These are phyloP conservation scores for Drosophila nr. medialis DNA, from an alignment of 2,888 invertebrate species.

Conservation along the genomic window DNA sequence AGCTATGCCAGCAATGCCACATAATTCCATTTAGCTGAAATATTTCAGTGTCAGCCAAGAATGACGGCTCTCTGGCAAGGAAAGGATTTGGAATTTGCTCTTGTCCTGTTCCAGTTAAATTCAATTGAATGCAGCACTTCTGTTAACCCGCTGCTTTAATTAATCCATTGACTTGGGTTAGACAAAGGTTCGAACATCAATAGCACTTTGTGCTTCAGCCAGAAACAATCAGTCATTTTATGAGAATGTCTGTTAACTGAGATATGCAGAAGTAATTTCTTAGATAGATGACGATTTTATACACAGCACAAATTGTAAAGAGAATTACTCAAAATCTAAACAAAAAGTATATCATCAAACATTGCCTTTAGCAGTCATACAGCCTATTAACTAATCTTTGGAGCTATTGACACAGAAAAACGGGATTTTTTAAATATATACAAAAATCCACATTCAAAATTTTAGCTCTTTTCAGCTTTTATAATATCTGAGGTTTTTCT, in stretches of 20 bases:
- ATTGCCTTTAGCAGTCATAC: neutral
- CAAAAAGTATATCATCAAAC: neutral
- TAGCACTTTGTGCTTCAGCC: slow-evolving; percentile 22
- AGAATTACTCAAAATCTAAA: neutral
- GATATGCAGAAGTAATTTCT: neutral
- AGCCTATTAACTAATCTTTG: neutral
- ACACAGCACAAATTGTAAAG: neutral
- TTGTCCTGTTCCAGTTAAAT: slow-evolving; percentile 18
- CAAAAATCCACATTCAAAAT: neutral
- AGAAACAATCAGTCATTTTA: slow-evolving; percentile 44
- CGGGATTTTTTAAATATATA: neutral
- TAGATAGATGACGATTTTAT: neutral
- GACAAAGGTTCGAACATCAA: slow-evolving; percentile 39
- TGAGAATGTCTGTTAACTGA: too few relatives aligned
- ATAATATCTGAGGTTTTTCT: neutral
- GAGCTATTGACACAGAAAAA: neutral
- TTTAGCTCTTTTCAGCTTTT: neutral
- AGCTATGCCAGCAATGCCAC: slow-evolving; percentile 72
- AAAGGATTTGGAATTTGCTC: slow-evolving; percentile 62
- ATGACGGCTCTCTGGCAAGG: slow-evolving; percentile 38
- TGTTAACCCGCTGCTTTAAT: slow-evolving; percentile 45
- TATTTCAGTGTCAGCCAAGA: slow-evolving; percentile 65
- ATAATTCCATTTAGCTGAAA: slow-evolving; percentile 68
- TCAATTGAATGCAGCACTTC: slow-evolving; percentile 29
- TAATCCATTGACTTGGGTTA: slow-evolving; percentile 54